phyloP scores from a whole-genome alignment of 2,888 invertebrate genomes.

The Fissipunctia ypsillon region DNA sequence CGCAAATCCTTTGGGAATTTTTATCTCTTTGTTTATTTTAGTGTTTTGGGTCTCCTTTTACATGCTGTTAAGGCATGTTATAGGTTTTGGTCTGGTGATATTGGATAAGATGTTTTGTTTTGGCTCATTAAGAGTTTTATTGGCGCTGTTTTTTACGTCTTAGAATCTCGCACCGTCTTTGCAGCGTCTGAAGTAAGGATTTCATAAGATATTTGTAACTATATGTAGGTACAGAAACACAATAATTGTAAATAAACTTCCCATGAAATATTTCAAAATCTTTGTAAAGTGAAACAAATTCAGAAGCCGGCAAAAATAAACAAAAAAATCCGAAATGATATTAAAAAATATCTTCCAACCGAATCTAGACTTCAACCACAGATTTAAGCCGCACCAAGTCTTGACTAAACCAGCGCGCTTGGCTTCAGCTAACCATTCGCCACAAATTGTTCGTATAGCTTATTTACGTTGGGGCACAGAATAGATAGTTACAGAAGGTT shows the following conservation, averaged over 20 bases:
- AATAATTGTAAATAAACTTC: background rate
- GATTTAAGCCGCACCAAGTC: slow-evolving; percentile 40
- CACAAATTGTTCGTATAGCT: slow-evolving; percentile 77
- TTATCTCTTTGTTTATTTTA: slow-evolving; percentile 76
- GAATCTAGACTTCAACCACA: slow-evolving; percentile 14
- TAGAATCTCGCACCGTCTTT: no score
- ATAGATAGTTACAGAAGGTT: slow-evolving; percentile 1
- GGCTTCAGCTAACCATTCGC: slow-evolving; percentile 62
- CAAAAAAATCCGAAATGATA: slow-evolving; percentile 15
- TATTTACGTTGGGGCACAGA: slow-evolving; percentile 70
- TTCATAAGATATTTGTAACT: no score
- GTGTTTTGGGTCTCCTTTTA: slow-evolving; percentile 66
- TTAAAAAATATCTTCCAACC: slow-evolving; percentile 24
- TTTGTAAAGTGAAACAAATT: background rate
- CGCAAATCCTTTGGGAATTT: slow-evolving; percentile 72
- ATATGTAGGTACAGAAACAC: background rate
- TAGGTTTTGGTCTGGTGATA: slow-evolving; percentile 48
- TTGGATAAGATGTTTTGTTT: slow-evolving; percentile 52
- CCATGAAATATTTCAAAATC: background rate
- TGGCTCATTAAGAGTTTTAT: slow-evolving; percentile 52
- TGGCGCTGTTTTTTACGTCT: background rate
- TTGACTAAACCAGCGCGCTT: slow-evolving; percentile 39
- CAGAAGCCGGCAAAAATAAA: background rate
- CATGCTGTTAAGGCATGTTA: slow-evolving; percentile 58
- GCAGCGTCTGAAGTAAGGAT: no score